These are phyloP conservation scores for Drosophila arizonae DNA, from an alignment of 1,140 invertebrate species.

Conservation along the genomic window DNA sequence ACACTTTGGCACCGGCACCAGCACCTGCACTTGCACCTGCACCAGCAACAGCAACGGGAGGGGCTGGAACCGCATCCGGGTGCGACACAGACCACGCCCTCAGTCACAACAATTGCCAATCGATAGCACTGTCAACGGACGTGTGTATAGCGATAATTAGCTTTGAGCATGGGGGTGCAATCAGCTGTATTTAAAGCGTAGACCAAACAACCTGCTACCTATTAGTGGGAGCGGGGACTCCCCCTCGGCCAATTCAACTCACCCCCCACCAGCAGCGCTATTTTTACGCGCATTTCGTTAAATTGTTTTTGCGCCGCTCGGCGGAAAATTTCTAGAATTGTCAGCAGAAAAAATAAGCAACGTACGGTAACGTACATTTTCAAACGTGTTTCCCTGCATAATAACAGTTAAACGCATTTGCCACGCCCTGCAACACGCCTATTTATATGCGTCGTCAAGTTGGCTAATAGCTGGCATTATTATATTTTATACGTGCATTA, in stretches of 20 bases:
- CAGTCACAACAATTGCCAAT: constrained; percentile 27
- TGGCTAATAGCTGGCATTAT: constrained; percentile 49
- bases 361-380: neutral
- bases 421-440: constrained; percentile 20
- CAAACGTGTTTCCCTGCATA: constrained; percentile 6
- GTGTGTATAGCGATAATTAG: constrained; percentile 37
- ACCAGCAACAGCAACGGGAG: no score
- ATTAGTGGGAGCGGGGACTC: neutral
- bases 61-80: no score
- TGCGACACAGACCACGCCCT: constrained; percentile 9
- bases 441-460: constrained; percentile 38
- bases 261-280: neutral
- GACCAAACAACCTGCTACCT: neutral
- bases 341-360: neutral
- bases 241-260: neutral
- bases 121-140: constrained; percentile 25
- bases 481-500: constrained; percentile 52
- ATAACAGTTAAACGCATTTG: constrained; percentile 35
- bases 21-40: neutral
- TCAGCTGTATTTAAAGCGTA: constrained; percentile 21
- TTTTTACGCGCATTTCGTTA: constrained; percentile 33
- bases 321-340: constrained; percentile 30
- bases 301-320: constrained; percentile 37
- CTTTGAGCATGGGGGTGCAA: constrained; percentile 5
- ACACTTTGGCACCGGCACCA: neutral